These are phyloP conservation scores for Drosophila gaucha DNA, from an alignment of 2,888 invertebrate species.

Conservation along the genomic window DNA sequence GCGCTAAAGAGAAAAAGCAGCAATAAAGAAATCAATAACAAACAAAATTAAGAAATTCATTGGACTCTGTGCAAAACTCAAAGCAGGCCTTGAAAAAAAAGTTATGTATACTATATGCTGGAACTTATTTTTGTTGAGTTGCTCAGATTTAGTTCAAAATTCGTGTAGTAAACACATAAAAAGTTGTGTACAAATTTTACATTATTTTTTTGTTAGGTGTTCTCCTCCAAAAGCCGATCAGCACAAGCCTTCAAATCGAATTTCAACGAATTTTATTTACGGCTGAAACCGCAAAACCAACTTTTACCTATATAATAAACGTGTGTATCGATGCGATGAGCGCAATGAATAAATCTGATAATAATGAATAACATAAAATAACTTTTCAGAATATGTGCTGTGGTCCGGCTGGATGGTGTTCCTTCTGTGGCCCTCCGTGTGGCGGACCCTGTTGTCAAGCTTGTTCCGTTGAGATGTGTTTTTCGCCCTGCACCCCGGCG, in stretches of 20 bases:
- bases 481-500: conserved; percentile 63
- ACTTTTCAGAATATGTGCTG: conserved; percentile 59
- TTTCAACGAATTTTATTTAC: not conserved
- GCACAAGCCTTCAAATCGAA: not conserved
- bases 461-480: conserved; percentile 62
- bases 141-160: conserved; percentile 21
- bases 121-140: not conserved
- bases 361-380: not conserved
- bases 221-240: conserved; percentile 1
- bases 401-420: conserved; percentile 48
- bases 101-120: not conserved
- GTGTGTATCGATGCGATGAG: not conserved
- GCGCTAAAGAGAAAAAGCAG: no score
- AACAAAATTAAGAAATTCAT: no score
- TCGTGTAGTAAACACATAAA: conserved; percentile 43
- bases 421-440: conserved; percentile 62
- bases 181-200: conserved; percentile 17
- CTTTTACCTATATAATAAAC: not conserved
- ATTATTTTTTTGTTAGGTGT: conserved; percentile 54
- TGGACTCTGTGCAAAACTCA: no score
- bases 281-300: not conserved
- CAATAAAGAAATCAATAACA: no score
- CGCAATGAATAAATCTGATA: rapidly evolving
- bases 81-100: conserved; percentile 21
- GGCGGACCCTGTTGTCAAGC: conserved; percentile 39